Percentiles rank a stretch among this genome's conserved stretches.
Conservation (phyloP, 2,797 vertebrate species). For the Gymnopithys bicolor region DNA sequence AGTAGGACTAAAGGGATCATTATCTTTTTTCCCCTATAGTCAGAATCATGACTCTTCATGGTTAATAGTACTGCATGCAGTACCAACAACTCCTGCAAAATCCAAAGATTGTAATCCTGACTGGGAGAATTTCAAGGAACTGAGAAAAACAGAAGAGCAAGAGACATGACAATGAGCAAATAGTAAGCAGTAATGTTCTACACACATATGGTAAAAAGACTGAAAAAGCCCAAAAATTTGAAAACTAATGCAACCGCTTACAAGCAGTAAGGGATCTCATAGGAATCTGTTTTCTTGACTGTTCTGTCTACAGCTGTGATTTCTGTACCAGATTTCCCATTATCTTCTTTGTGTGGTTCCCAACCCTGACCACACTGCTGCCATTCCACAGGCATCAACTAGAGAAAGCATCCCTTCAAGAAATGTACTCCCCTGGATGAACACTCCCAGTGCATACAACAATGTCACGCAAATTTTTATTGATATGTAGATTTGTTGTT, state of each 20-base stretch:
- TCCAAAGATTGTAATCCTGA: not conserved
- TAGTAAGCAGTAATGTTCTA: not conserved
- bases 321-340: not conserved
- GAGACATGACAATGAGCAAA: not conserved
- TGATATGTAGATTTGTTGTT: not conserved
- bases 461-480: not conserved
- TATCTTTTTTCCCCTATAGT: not conserved
- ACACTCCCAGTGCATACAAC: accelerated
- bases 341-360: accelerated
- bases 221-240: not conserved
- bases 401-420: not conserved
- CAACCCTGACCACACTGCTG: not conserved
- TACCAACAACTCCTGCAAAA: not conserved
- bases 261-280: not conserved
- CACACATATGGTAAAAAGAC: not conserved
- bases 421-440: not conserved
- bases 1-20: not conserved
- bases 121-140: not conserved
- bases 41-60: not conserved
- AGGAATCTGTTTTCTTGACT: not conserved
- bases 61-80: not conserved
- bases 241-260: not conserved
- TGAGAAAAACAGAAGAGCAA: not conserved
- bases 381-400: not conserved
- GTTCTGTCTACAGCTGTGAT: not conserved